Percentiles rank a stretch among this genome's conserved stretches.
These are phyloP conservation scores for Oryzias sinensis DNA, from an alignment of 2,797 vertebrate species.

Conservation along the genomic window DNA sequence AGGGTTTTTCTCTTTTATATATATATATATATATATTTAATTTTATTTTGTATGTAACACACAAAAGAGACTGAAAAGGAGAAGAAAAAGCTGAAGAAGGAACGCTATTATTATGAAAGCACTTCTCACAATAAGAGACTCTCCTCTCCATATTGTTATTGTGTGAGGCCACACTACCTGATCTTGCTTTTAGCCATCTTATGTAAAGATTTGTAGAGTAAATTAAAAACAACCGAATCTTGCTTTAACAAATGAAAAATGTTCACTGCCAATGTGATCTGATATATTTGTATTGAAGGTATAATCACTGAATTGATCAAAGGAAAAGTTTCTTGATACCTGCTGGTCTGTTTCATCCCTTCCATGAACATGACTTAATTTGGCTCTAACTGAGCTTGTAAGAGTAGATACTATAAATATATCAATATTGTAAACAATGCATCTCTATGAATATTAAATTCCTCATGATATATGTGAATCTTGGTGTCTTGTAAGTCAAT, in stretches of 20 bases:
- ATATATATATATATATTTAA: conserved; percentile 23
- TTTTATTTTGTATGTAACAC: conserved; percentile 28
- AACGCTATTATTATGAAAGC: conserved; percentile 58
- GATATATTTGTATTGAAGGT: conserved; percentile 72
- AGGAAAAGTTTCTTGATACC: conserved; percentile 62
- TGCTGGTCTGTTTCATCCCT: conserved; percentile 60
- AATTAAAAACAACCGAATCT: conserved; percentile 20
- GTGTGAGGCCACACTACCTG: conserved; percentile 51
- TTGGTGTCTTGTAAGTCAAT: conserved; percentile 7
- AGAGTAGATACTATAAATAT: conserved; percentile 66
- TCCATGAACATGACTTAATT: conserved; percentile 54
- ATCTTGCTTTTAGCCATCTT: conserved; percentile 67
- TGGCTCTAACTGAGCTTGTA: conserved; percentile 62
- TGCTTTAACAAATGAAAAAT: conserved; percentile 52
- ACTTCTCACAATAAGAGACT: conserved; percentile 62
- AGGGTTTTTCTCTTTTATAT: conserved; percentile 47
- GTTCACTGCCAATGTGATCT: conserved; percentile 71
- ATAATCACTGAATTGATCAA: conserved; percentile 56
- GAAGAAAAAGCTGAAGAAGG: conserved; percentile 73
- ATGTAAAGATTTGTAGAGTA: conserved; percentile 54
- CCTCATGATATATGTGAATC: conserved; percentile 62
- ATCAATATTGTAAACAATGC: conserved; percentile 72
- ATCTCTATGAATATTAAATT: conserved; percentile 76
- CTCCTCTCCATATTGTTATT: conserved; percentile 41
- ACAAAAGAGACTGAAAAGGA: conserved; percentile 61